Evolutionary conservation across 1,140 invertebrate genomes (phyloP).

Genomic region (Anastatus disparis): DNA sequence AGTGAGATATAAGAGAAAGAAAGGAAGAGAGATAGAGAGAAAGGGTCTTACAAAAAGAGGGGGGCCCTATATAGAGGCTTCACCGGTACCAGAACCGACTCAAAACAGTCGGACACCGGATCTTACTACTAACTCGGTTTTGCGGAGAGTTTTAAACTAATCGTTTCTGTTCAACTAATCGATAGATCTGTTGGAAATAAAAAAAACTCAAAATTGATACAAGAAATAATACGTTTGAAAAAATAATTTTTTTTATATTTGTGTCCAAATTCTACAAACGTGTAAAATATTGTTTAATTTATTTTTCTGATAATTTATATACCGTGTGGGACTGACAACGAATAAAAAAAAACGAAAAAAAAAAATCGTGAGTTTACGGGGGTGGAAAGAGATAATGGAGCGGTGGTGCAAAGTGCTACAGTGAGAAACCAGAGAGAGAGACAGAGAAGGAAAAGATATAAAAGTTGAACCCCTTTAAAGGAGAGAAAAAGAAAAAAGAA

Average conservation of each 20-base stretch:
- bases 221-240: too few species aligned
- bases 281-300: too few species aligned
- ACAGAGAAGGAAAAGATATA: neutral
- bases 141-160: too few species aligned
- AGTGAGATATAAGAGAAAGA: conserved; percentile 42
- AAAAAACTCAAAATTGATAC: too few species aligned
- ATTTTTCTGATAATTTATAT: too few species aligned
- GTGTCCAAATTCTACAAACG: too few species aligned
- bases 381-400: conserved; percentile 43
- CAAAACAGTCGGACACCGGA: conserved; percentile 56
- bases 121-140: conserved; percentile 38
- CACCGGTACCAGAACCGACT: conserved; percentile 51
- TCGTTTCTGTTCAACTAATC: neutral
- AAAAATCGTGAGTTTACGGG: neutral
- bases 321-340: too few species aligned
- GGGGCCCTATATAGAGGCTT: conserved; percentile 61
- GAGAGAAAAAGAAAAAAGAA: neutral
- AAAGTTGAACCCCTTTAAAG: neutral
- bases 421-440: conserved; percentile 38
- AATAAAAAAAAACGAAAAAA: too few species aligned
- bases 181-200: too few species aligned
- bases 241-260: too few species aligned
- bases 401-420: conserved; percentile 57
- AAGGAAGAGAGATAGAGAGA: conserved; percentile 1
- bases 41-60: conserved; percentile 52